Base-by-base conservation (phyloP, 2,888 invertebrate species). In the Eupithecia tripunctaria region DNA sequence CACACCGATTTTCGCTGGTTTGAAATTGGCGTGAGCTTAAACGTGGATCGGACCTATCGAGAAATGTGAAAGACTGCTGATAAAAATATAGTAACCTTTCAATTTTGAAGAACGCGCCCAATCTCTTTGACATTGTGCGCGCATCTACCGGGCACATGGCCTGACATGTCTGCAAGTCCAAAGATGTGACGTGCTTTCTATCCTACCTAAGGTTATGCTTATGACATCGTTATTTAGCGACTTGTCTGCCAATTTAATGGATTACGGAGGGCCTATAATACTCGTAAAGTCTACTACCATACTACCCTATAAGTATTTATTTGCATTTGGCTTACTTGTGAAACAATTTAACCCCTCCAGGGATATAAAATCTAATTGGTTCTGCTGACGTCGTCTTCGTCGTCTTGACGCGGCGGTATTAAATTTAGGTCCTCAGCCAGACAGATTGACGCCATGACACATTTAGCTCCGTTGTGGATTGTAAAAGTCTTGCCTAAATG, bases 1-100 rank as follows among this genome's bases (percentile, higher is more conserved):
- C 63, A 59, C 63, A 18, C 3, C 59, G 29, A 72, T 72, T 72
- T 68, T 41, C 21, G 63, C 51, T 62, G 47, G 38, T 67, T 25
- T 4, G 41, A 68, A 15, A 67, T 62, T 32, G 65, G 65, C 43
- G 47, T 51, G 21, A 21, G 2, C 47, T 36, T 36, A 36, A 36
- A 36, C 36, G 36, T 36, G 36, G 36, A 36, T 10, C 32, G 32
- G 32, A 32, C 36, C 36, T 36, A 36, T 27, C 59, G 27, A 59
- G 59, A 59, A 59, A 59, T 51, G 51, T 51, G 56, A 25, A 56
- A 56, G 56, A 25, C 29, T 60, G 60, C 29, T 29, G 60, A 60
- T 60, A 18, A 21, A 18, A 29, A 60, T 15, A 21, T 60, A 60
- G 15, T 60, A 38, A 29, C 29, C 27, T 29, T 60, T 60, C 8